Base-by-base conservation (phyloP, 1,140 invertebrate species). In the Drosophila santomea region DNA sequence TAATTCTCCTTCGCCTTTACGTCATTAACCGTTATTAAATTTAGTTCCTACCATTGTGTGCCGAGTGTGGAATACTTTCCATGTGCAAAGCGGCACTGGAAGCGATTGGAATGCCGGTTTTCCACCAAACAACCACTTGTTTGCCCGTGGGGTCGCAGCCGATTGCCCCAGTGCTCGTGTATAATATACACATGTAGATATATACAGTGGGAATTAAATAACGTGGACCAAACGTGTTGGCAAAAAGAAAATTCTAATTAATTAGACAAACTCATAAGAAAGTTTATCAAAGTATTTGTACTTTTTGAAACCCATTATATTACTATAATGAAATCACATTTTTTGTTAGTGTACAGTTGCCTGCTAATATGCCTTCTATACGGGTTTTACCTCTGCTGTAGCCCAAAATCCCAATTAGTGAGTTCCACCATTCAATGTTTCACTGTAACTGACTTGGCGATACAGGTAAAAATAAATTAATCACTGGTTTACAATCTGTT, bases 11-110 rank as follows among this genome's bases (percentile, higher is more conserved):
- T 45, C 32, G 25, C 6, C 20, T 61, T 76, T 75, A 67, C 73
- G 73, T 76, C 73, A 75, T 76, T 75, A 66, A 76, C 73, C 54
- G 72, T 76, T 76, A 71, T 71, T 73, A 58, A 74, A 74, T 47
- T 48, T 74, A 54, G 48, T 47, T 25, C 48, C 35, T 38, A 23
- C 73, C 45, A 69, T 69, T 71, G 41, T 67, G 47, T 54, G 47
- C 45, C 15, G 23, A 3, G 14, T 68, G 62, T 23, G 12, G 15
- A 66, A 41, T 35, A 11, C 44, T 35, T 43, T 52, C n/a, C 35
- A 35, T 44, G 36, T 36, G 47, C n/a, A 62, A 64, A 38, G 38
- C 36, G 23, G 39, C 20, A 47, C 17, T 47, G 47, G 48, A 61
- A 57, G 48, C 41, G 36, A 39, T 20, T 41, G 51, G 41, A 47